Evolutionary conservation across 2,888 invertebrate species (phyloP).

Genomic region (Unio pictorum): DNA sequence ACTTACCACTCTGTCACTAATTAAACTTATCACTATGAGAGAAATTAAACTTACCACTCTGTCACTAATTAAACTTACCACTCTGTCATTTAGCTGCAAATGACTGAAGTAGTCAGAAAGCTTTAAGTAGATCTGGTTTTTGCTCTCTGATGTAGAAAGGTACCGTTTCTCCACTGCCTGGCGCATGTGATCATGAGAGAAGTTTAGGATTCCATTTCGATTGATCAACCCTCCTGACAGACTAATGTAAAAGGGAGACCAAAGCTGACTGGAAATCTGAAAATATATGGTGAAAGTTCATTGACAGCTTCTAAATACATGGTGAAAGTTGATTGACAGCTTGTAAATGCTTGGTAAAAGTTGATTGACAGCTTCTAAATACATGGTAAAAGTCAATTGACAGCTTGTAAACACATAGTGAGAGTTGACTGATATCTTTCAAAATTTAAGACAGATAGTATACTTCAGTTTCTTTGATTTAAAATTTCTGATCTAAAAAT

Average conservation of each 20-base stretch:
- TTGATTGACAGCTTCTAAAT: background rate
- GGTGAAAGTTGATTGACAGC: background rate
- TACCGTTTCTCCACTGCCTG: slow-evolving; percentile 61
- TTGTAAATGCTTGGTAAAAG: background rate
- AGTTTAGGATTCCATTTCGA: slow-evolving; percentile 59
- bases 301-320: background rate
- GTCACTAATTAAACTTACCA: slow-evolving; percentile 26
- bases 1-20: too few relatives aligned
- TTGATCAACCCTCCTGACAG: slow-evolving; percentile 56
- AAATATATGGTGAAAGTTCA: background rate
- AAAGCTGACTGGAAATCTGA: slow-evolving; percentile 54
- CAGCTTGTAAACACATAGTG: background rate
- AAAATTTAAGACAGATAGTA: too few relatives aligned
- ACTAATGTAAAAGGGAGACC: slow-evolving; percentile 61
- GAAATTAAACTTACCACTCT: too few relatives aligned
- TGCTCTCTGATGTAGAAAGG: slow-evolving; percentile 38
- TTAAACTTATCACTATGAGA: too few relatives aligned
- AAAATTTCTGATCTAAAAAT: too few relatives aligned
- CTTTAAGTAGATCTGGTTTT: slow-evolving; percentile 31
- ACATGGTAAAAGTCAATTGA: background rate
- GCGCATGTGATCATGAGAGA: slow-evolving; percentile 60
- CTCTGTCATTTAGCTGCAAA: slow-evolving; percentile 39
- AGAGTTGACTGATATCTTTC: background rate
- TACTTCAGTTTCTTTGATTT: too few relatives aligned
- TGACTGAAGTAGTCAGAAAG: slow-evolving; percentile 48